A percentile compares a stretch with the other conserved stretches of the same genome.
phyloP scores from a whole-genome alignment of 2,888 invertebrate species.

The Luperina nickerlii region DNA sequence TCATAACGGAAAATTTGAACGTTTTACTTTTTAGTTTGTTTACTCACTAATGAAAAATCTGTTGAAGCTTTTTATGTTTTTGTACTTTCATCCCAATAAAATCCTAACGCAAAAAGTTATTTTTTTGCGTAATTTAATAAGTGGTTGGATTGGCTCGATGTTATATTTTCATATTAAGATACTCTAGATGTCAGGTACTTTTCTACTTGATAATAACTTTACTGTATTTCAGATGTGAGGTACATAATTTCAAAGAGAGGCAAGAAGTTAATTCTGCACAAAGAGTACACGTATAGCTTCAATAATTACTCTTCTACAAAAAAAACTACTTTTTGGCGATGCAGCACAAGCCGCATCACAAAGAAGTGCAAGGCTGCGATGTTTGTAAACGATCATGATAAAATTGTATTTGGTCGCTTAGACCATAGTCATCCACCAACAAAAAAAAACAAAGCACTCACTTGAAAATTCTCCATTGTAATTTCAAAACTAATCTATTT shows the following conservation, averaged over 20 bases:
- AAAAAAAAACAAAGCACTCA: neutral
- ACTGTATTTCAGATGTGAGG: conserved; percentile 30
- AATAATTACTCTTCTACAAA: conserved; percentile 28
- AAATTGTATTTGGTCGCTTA: conserved; percentile 19
- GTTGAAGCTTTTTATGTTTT: neutral
- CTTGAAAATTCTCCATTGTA: neutral
- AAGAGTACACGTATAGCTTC: conserved; percentile 35
- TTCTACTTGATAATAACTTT: no score
- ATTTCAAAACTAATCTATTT: neutral
- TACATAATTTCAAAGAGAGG: conserved; percentile 24
- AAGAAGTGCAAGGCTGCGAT: conserved; percentile 27
- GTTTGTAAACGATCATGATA: conserved; percentile 13
- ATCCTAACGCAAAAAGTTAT: neutral
- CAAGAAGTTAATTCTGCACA: conserved; percentile 29
- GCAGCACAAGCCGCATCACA: conserved; percentile 2
- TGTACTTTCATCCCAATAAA: neutral
- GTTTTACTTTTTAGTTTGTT: neutral
- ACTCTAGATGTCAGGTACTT: neutral
- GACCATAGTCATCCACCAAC: conserved; percentile 15
- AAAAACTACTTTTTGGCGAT: conserved; percentile 21
- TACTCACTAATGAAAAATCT: neutral
- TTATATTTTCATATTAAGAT: neutral
- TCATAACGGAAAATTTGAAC: no score
- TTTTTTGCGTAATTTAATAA: no score
- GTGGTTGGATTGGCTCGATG: neutral